Evolutionary conservation across 2,113 vertebrate species (phyloP).

Genomic region (Lagopus muta): DNA sequence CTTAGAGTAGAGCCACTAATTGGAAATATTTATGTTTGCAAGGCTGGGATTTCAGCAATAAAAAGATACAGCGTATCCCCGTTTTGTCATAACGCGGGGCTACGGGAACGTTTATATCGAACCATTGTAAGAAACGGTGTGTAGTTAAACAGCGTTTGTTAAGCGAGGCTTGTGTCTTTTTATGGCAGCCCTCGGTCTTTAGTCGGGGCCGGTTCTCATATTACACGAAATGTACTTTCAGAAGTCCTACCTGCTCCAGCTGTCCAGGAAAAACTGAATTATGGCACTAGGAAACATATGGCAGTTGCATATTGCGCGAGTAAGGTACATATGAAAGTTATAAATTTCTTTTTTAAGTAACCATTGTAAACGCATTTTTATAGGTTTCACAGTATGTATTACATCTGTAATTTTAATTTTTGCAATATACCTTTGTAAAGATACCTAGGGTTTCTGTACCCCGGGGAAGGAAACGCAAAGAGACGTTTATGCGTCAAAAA

Average conservation of each 20-base stretch:
- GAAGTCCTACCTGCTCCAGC: conserved; percentile 83
- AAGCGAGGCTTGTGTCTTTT: conserved; percentile 70
- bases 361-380: conserved; percentile 84
- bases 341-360: conserved; percentile 85
- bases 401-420: conserved; percentile 84
- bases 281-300: conserved; percentile 84
- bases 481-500: conserved; percentile 43
- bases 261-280: conserved; percentile 83
- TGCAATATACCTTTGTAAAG: conserved; percentile 77
- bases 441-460: conserved; percentile 73
- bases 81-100: neutral
- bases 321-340: conserved; percentile 85
- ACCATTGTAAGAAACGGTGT: conserved; percentile 47
- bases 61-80: neutral
- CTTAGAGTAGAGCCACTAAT: conserved; percentile 18
- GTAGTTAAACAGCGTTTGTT: conserved; percentile 69
- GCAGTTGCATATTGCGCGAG: conserved; percentile 78
- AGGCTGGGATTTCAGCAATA: neutral
- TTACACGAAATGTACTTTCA: conserved; percentile 80
- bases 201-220: conserved; percentile 74
- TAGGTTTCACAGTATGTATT: conserved; percentile 82
- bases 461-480: conserved; percentile 41
- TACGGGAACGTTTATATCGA: neutral
- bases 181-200: conserved; percentile 73
- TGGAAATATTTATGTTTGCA: conserved; percentile 31